Evolutionary conservation across 2,888 invertebrate genomes (phyloP).

Genomic region (Urechis unicinctus): DNA sequence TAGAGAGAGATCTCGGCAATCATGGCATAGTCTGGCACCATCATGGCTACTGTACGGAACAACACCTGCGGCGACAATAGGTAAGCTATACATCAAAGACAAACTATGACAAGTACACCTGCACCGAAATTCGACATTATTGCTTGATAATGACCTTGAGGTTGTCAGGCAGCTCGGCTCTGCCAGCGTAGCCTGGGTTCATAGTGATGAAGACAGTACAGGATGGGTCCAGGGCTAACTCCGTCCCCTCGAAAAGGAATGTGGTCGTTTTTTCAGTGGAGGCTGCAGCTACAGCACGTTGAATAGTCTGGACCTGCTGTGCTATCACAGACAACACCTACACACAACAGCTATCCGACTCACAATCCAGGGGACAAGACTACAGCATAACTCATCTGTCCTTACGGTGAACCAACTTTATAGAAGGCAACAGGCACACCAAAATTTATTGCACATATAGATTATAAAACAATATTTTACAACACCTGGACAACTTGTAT

Average conservation of each 20-base stretch:
- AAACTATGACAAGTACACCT: not conserved
- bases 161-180: constrained; percentile 50
- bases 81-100: no score
- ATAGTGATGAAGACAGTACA: constrained; percentile 51
- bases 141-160: no score
- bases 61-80: constrained; percentile 33
- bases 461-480: no score
- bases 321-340: constrained; percentile 50
- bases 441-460: no score
- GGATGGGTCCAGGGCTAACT: constrained; percentile 46
- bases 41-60: constrained; percentile 51
- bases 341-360: not conserved
- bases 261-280: constrained; percentile 32
- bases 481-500: no score
- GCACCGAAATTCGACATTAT: no score
- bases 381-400: no score
- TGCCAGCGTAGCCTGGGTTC: constrained; percentile 50
- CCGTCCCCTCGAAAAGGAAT: constrained; percentile 49
- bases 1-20: constrained; percentile 50
- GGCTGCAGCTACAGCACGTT: constrained; percentile 39
- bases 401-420: no score
- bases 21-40: constrained; percentile 51
- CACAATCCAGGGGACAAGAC: not conserved
- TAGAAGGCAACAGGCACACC: no score
- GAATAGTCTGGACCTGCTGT: constrained; percentile 50